Evolutionary conservation across 1,140 invertebrate genomes (phyloP).

Genomic region (Batillaria attramentaria): DNA sequence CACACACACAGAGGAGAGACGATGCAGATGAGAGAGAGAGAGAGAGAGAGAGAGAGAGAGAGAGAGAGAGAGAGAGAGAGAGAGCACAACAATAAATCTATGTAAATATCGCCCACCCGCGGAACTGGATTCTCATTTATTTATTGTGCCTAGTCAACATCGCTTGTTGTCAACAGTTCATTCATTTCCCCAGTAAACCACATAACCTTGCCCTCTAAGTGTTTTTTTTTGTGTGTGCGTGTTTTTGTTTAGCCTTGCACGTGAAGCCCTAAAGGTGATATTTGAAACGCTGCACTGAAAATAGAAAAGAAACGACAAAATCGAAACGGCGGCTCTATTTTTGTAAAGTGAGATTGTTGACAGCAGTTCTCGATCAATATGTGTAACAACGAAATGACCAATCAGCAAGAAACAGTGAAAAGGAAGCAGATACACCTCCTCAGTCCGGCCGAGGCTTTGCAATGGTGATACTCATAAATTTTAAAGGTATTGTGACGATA

Average conservation of each 20-base stretch:
- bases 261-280: not conserved
- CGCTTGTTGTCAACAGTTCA: too few species aligned
- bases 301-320: not conserved
- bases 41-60: too few species aligned
- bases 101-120: too few species aligned
- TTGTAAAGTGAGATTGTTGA: not conserved
- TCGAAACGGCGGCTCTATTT: not conserved
- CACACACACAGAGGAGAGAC: too few species aligned
- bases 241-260: not conserved
- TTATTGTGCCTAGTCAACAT: too few species aligned
- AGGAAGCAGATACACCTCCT: not conserved
- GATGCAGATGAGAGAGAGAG: too few species aligned
- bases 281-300: not conserved
- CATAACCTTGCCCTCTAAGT: too few species aligned
- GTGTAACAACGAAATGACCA: not conserved
- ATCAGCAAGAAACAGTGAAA: not conserved
- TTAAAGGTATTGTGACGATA: not conserved
- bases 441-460: too few species aligned
- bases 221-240: not conserved
- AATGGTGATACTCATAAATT: constrained; percentile 1
- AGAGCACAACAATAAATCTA: too few species aligned
- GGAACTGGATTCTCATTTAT: too few species aligned
- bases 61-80: too few species aligned
- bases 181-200: too few species aligned
- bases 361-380: not conserved